phyloP scores from a whole-genome alignment of 2,113 vertebrate genomes.

The Leucopsar rothschildi region DNA sequence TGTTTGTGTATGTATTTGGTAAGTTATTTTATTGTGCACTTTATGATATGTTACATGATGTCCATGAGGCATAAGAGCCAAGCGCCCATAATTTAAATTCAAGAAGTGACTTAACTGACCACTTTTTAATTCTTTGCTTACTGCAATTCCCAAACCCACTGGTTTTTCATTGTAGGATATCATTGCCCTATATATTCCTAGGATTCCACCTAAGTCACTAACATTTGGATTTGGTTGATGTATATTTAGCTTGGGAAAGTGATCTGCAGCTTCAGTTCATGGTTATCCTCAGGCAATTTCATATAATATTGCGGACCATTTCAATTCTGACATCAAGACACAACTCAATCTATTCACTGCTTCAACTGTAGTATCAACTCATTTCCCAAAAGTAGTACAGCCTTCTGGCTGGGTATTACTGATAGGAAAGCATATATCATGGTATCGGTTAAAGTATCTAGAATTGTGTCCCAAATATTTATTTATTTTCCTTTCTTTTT shows the following conservation, averaged over 20 bases:
- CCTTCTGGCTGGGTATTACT: background rate
- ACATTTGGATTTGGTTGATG: background rate
- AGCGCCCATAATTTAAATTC: background rate
- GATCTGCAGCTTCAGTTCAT: background rate
- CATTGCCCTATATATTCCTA: background rate
- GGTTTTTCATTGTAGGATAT: background rate
- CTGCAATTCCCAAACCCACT: background rate
- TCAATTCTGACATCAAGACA: background rate
- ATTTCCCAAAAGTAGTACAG: background rate
- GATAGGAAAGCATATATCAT: background rate
- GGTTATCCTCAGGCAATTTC: background rate
- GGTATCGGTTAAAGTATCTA: background rate
- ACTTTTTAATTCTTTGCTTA: background rate
- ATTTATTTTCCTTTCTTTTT: conserved; percentile 23
- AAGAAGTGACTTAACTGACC: background rate
- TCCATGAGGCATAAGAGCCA: background rate
- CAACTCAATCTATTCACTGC: background rate
- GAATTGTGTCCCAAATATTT: background rate
- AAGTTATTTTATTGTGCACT: background rate
- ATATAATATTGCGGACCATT: background rate
- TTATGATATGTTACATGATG: background rate
- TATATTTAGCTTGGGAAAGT: background rate
- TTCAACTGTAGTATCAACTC: background rate
- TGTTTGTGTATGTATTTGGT: background rate
- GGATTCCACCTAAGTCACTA: background rate